Percentiles rank a stretch among this genome's conserved stretches.
Conservation (phyloP, 1,140 invertebrate genomes). For the Phymorhynchus buccinoides region DNA sequence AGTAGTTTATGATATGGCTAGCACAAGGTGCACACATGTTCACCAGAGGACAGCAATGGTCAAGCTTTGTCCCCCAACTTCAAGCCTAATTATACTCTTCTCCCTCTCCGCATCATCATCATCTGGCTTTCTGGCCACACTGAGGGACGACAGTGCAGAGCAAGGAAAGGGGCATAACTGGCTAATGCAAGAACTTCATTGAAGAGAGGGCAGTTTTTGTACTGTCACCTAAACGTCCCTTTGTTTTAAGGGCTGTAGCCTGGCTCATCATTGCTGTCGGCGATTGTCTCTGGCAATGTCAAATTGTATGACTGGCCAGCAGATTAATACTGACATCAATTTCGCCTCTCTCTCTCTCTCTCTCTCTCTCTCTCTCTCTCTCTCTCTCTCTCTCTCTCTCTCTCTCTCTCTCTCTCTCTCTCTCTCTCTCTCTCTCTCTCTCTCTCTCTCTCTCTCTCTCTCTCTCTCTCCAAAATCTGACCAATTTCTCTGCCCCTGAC, state of each 20-base stretch:
- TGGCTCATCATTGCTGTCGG: conserved; percentile 17
- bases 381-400: background rate
- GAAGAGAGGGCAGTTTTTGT: too few relatives aligned
- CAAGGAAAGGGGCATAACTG: too few relatives aligned
- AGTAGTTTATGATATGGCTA: too few relatives aligned
- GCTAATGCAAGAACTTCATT: too few relatives aligned
- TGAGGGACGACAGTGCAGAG: too few relatives aligned
- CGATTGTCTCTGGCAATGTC: conserved; percentile 15
- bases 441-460: background rate
- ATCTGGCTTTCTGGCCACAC: too few relatives aligned
- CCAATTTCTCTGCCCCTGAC: conserved; percentile 1
- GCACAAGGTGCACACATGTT: too few relatives aligned
- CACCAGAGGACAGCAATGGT: too few relatives aligned
- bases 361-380: background rate
- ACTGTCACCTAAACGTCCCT: too few relatives aligned
- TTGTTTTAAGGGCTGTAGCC: conserved; percentile 5
- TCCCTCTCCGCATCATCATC: background rate
- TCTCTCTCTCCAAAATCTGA: background rate
- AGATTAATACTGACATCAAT: conserved; percentile 34
- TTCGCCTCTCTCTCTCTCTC: background rate
- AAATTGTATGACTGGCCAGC: conserved; percentile 14
- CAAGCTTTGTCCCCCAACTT: too few relatives aligned
- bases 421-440: background rate
- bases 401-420: background rate
- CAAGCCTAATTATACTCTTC: too few relatives aligned